phyloP scores from a whole-genome alignment of 2,113 vertebrate genomes.

The Sylvietta virens region DNA sequence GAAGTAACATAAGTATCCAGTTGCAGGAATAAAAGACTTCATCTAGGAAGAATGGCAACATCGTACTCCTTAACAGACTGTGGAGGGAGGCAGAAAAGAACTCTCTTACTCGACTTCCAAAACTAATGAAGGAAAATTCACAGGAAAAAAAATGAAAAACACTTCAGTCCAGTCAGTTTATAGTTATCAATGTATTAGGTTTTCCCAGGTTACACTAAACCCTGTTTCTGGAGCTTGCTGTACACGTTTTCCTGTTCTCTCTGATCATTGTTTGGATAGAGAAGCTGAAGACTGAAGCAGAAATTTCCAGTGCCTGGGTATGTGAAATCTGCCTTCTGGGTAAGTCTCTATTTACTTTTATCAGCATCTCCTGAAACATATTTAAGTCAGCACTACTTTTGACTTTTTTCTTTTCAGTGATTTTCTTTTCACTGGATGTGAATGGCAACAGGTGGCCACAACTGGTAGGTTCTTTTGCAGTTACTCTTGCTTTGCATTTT shows the following conservation, averaged over 20 bases:
- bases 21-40: conserved; percentile 50
- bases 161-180: neutral
- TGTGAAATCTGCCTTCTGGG: neutral
- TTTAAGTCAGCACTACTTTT: neutral
- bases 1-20: conserved; percentile 8
- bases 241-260: neutral
- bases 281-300: neutral
- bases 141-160: neutral
- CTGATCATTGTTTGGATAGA: fast-evolving
- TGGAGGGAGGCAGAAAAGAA: neutral
- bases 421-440: neutral
- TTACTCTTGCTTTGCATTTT: neutral
- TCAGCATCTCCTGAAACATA: neutral
- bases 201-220: neutral
- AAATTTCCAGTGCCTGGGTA: neutral
- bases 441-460: neutral
- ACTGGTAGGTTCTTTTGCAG: neutral
- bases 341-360: neutral
- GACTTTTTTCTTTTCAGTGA: neutral
- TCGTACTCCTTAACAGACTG: neutral
- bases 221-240: neutral
- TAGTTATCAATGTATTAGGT: neutral
- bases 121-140: neutral
- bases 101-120: neutral
- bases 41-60: conserved; percentile 6